phyloP scores from a whole-genome alignment of 2,888 invertebrate species.

The Listrodromus nycthemerus region DNA sequence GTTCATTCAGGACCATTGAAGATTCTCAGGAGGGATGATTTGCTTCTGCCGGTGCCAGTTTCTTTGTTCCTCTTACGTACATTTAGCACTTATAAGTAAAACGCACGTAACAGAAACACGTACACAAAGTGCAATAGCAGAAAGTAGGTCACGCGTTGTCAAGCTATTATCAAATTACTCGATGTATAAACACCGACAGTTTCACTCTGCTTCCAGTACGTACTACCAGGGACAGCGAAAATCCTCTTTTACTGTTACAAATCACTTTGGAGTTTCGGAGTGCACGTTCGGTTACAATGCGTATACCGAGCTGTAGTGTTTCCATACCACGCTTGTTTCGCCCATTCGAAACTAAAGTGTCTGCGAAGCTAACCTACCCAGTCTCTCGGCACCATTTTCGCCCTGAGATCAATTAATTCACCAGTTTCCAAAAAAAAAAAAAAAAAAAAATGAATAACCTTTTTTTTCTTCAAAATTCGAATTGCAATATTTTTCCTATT shows the following conservation, averaged over 20 bases:
- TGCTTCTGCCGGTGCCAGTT: not conserved
- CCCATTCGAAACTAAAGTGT: too few relatives aligned
- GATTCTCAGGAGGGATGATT: not conserved
- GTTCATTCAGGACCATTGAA: not conserved
- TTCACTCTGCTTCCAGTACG: slow-evolving; percentile 41
- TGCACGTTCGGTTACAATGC: slow-evolving; percentile 64
- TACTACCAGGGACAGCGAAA: slow-evolving; percentile 15
- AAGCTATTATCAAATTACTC: slow-evolving; percentile 71
- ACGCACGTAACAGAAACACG: slow-evolving; percentile 24
- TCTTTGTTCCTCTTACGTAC: not conserved
- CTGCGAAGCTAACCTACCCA: too few relatives aligned
- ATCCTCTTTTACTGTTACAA: slow-evolving; percentile 54
- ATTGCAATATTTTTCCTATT: too few relatives aligned
- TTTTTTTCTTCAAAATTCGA: too few relatives aligned
- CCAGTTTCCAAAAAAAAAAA: too few relatives aligned
- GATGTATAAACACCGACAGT: slow-evolving; percentile 62
- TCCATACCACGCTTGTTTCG: too few relatives aligned
- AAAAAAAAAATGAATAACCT: too few relatives aligned
- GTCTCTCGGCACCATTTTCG: too few relatives aligned
- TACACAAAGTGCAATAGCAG: slow-evolving; percentile 49
- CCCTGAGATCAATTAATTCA: too few relatives aligned
- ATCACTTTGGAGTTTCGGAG: slow-evolving; percentile 67
- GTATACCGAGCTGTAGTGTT: slow-evolving; percentile 7
- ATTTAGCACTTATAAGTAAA: slow-evolving; percentile 7
- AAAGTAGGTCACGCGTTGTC: slow-evolving; percentile 70